phyloP scores from a whole-genome alignment of 2,888 invertebrate genomes.

The Scaptomyza parva region DNA sequence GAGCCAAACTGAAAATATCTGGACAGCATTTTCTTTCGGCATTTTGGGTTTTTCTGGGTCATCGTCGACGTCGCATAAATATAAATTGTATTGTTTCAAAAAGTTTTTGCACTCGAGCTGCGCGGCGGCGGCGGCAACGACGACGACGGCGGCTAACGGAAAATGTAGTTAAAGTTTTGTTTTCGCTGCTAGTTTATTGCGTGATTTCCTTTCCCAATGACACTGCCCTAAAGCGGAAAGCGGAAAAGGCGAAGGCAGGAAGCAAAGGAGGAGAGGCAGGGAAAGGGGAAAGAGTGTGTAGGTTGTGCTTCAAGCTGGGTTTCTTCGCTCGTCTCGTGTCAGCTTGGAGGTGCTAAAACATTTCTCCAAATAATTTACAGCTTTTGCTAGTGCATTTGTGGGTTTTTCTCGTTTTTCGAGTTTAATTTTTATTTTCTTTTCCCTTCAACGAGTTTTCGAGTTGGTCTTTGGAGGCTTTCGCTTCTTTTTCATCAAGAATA shows the following conservation, averaged over 20 bases:
- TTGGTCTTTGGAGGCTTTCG: conserved; percentile 15
- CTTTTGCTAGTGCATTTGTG: conserved; percentile 52
- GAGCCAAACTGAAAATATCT: conserved; percentile 22
- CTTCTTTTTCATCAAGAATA: neutral
- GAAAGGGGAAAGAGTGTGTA: neutral
- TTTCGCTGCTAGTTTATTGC: conserved; percentile 77
- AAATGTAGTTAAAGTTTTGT: conserved; percentile 79
- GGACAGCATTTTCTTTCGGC: conserved; percentile 44
- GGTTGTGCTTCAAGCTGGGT: neutral
- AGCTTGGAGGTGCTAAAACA: conserved; percentile 56
- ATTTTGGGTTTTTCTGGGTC: conserved; percentile 69
- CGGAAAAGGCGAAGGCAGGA: no score
- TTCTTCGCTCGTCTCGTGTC: conserved; percentile 9
- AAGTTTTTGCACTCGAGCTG: conserved; percentile 69
- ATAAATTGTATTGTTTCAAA: conserved; percentile 82
- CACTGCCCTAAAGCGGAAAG: conserved; percentile 28
- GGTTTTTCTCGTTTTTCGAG: conserved; percentile 8
- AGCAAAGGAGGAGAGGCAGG: neutral
- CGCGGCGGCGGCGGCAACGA: no score
- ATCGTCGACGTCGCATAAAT: conserved; percentile 73
- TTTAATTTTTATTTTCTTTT: neutral
- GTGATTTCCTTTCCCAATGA: conserved; percentile 73
- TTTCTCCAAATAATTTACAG: conserved; percentile 67
- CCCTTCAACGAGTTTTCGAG: conserved; percentile 45
- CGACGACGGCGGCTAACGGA: no score